A percentile compares a stretch with the other conserved stretches of the same genome.
phyloP scores from a whole-genome alignment of 1,140 invertebrate genomes.

The Dreissena polymorpha region DNA sequence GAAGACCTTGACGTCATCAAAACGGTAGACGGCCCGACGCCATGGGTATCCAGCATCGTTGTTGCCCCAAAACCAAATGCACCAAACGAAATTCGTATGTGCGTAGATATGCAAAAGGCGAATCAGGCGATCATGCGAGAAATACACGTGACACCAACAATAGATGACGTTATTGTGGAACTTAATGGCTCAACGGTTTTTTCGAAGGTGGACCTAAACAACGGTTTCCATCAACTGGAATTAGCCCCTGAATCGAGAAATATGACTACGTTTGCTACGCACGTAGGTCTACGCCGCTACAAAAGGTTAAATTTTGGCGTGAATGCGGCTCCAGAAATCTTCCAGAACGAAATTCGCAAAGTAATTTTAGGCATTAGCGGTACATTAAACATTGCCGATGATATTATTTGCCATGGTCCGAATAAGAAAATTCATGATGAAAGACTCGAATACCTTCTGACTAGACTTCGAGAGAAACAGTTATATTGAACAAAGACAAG shows the following conservation, averaged over 20 bases:
- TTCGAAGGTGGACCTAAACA: conserved; percentile 56
- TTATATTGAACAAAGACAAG: conserved; percentile 46
- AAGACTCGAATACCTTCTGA: neutral
- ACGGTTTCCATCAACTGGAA: conserved; percentile 66
- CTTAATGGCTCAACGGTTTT: conserved; percentile 58
- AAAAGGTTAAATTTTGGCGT: conserved; percentile 42
- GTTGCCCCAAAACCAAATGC: conserved; percentile 62
- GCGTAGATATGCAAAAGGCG: conserved; percentile 62
- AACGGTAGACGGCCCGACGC: conserved; percentile 64
- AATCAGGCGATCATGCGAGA: conserved; percentile 53
- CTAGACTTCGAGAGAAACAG: conserved; percentile 1
- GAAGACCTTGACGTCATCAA: conserved; percentile 59
- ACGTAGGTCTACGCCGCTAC: conserved; percentile 6
- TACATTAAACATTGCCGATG: neutral
- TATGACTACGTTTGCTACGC: conserved; percentile 31
- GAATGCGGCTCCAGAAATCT: conserved; percentile 28
- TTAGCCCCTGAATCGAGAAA: conserved; percentile 32
- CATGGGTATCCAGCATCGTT: conserved; percentile 68
- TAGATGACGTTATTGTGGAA: conserved; percentile 61
- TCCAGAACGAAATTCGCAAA: conserved; percentile 30
- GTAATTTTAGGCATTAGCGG: neutral
- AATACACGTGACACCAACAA: conserved; percentile 54
- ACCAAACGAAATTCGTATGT: conserved; percentile 47
- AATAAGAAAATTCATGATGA: conserved; percentile 16
- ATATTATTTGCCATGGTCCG: neutral